Evolutionary conservation across 1,140 invertebrate species (phyloP).

Genomic region (Pseudomyrmex cubaensis): DNA sequence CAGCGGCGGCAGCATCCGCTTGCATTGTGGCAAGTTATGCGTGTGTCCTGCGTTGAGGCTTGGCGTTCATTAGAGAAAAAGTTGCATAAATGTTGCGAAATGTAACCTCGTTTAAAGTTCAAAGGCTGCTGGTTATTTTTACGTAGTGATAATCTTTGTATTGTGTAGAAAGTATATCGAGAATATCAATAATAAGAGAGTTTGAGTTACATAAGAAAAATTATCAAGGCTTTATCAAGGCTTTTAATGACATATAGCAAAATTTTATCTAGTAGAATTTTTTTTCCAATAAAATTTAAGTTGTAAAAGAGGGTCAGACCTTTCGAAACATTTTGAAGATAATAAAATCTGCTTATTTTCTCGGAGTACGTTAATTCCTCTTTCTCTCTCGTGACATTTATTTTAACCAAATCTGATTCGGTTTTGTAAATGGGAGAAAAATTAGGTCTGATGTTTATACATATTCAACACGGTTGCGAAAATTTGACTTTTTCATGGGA

Average conservation of each 20-base stretch:
- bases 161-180: not conserved
- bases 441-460: slow-evolving; percentile 15
- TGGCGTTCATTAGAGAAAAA: not conserved
- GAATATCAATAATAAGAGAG: not conserved
- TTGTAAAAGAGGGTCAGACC: not conserved
- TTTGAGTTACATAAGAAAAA: not conserved
- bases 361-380: not conserved
- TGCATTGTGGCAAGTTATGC: not conserved
- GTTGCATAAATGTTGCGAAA: slow-evolving; percentile 23
- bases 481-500: slow-evolving; percentile 3
- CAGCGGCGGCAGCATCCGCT: not conserved
- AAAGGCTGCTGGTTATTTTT: slow-evolving; percentile 34
- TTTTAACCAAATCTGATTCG: not conserved
- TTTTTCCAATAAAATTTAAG: no score
- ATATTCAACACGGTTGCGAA: not conserved
- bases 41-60: slow-evolving; percentile 9
- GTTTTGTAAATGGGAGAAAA: not conserved
- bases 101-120: slow-evolving; percentile 12
- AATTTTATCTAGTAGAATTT: no score
- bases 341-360: not conserved
- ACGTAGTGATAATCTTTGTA: not conserved
- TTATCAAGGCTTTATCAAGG: no score
- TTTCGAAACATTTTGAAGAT: not conserved
- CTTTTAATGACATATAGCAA: not conserved
- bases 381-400: not conserved